These are phyloP conservation scores for Electrona antarctica DNA, from an alignment of 2,113 vertebrate species.

Conservation along the genomic window DNA sequence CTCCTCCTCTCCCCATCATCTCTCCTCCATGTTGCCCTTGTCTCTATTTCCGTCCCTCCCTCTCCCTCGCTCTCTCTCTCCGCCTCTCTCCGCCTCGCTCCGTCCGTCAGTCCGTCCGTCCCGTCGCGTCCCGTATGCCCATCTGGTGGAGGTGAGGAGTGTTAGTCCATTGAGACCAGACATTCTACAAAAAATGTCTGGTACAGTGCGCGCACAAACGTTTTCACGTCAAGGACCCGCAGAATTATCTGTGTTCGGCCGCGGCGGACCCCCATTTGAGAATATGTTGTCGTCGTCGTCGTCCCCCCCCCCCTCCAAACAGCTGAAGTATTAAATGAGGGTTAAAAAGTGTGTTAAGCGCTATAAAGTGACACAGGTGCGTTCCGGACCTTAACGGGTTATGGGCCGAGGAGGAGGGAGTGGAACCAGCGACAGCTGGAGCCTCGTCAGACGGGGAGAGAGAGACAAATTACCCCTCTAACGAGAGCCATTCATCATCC, in stretches of 20 bases:
- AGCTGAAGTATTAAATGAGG: no score
- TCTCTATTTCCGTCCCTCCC: background rate
- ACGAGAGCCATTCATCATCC: slow-evolving; percentile 86
- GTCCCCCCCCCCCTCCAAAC: no score
- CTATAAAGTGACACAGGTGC: no score
- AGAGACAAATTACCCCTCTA: slow-evolving; percentile 85
- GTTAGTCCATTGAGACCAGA: slow-evolving; percentile 16
- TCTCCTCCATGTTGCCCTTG: background rate
- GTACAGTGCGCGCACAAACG: no score
- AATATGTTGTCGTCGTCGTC: no score
- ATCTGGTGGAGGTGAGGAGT: slow-evolving; percentile 79
- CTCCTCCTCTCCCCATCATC: background rate
- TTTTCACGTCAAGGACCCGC: no score
- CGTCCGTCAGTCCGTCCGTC: slow-evolving; percentile 60
- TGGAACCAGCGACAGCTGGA: slow-evolving; percentile 82
- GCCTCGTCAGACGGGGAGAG: slow-evolving; percentile 84
- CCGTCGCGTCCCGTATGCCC: slow-evolving; percentile 58
- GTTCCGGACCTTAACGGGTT: no score
- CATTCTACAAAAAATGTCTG: no score
- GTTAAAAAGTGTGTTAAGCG: no score
- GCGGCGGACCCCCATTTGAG: no score
- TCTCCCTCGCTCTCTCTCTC: slow-evolving; percentile 7
- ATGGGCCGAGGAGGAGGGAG: slow-evolving; percentile 62
- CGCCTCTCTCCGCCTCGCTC: slow-evolving; percentile 32
- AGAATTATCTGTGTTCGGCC: no score